Evolutionary conservation across 2,888 invertebrate species (phyloP), one percentile per base, ranked within the genome.

Genomic region (Coremacera marginata): DNA sequence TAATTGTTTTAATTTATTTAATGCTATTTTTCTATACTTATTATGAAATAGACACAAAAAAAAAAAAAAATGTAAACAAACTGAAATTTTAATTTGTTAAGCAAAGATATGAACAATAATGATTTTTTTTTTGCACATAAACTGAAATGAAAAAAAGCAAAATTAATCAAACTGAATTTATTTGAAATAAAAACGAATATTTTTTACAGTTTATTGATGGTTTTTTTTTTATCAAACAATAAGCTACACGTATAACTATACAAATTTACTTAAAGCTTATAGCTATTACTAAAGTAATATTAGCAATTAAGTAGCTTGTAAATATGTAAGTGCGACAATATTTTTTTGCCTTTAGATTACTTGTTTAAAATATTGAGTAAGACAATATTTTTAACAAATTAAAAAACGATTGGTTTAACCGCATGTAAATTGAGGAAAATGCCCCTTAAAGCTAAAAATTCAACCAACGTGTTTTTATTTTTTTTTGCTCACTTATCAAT

Each of bases 1-100:
- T 60, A 34, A 37, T 65, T 31, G 8, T 65, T 65, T 27, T 65
- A 31, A 31, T 65, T 31, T 65, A 65, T 65, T 65, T 34, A 19
- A 31, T 16, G 37, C 31, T 65, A n/a, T 55, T 55, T 55, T 55
- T 22, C n/a, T 19, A 55, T 22, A 19, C 5, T 7, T 55, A 55
- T 55, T 19, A 5, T 2, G 3, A 22, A 1, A 16, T 19, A 55
- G n/a, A 19, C 8, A 14, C 1, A 55, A 55, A 55, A 55, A 55
- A 22, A 7, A 55, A 31, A 65, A 37, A n/a, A n/a, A 65, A 19
- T 22, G 22, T 55, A 7, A 55, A 55, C n/a, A 55, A 55, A 3
- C 7, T 55, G 8, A 55, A 22, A 9, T 19, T 8, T 22, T 19
- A 19, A 55, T 22, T 27, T 27, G 60, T 22, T 27, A 14, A 31